Evolutionary conservation across 2,797 vertebrate genomes (phyloP), one percentile per base, ranked within the genome.

Genomic region (Pseudopleuronectes americanus): DNA sequence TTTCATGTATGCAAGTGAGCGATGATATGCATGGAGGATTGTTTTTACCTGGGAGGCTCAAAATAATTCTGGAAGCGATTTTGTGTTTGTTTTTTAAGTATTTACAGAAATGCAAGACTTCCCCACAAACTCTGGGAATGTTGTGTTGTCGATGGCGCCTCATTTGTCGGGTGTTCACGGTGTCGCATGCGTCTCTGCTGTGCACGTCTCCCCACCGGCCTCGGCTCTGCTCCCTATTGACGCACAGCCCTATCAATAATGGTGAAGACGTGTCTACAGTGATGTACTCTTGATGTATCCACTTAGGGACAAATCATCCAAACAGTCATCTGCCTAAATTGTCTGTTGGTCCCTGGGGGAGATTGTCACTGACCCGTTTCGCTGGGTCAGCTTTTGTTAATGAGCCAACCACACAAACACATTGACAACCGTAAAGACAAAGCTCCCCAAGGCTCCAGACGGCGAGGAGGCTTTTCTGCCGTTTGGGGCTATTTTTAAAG

Each of bases 1-100:
- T 93, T 93, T 92, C 86, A 89, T 90, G 90, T 92, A 91, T 88
- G 88, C 90, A 86, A 90, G 90, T 91, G 91, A 92, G 84, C 67
- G 66, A 93, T 91, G 90, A 90, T 92, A 90, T 87, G 89, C 89
- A 92, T 86, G 85, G 89, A 86, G 89, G 91, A 92, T 88, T 87
- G 85, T 91, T 87, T 92, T 92, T 90, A 91, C 90, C 92, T 90
- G 64, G 77, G 83, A 91, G 92, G 90, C 85, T 89, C 66, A 79
- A 92, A 91, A 90, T 88, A 83, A 86, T 87, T 88, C 88, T 87
- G 64, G 81, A 47, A 90, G 84, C 85, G 88, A 90, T 91, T 92
- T 90, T 90, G 74, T 88, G 74, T 87, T 87, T 91, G 86, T 89
- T 90, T 88, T 90, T 88, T 83, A 71, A 52, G 61, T 81, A 87